phyloP scores from a whole-genome alignment of 2,113 vertebrate genomes.

The Thryonomys swinderianus region DNA sequence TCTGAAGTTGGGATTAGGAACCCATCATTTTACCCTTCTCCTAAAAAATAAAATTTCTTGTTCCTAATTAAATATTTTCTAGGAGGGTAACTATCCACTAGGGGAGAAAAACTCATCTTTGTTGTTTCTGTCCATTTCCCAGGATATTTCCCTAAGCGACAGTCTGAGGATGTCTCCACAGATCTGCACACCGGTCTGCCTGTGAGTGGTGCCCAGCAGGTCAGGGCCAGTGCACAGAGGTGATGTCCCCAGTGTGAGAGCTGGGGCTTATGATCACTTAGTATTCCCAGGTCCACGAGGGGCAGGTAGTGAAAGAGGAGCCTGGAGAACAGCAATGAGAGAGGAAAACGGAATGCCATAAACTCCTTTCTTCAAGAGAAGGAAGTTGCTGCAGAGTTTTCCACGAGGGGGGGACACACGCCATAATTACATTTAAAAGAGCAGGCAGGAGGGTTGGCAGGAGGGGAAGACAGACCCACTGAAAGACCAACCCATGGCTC shows the following conservation, averaged over 20 bases:
- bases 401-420: neutral
- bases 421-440: neutral
- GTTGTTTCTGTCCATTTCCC: neutral
- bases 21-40: neutral
- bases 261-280: neutral
- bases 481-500: neutral
- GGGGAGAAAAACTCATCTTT: neutral
- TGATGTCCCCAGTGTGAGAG: neutral
- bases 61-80: neutral
- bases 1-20: neutral
- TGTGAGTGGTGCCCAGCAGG: accelerated
- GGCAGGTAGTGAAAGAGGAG: neutral
- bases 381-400: neutral
- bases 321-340: neutral
- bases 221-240: neutral
- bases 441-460: neutral
- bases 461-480: neutral
- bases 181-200: neutral
- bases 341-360: accelerated
- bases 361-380: neutral
- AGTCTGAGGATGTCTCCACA: neutral
- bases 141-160: neutral
- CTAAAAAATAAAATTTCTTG: neutral
- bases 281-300: neutral
- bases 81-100: neutral